Evolutionary conservation across 1,140 invertebrate species (phyloP), one percentile per base, ranked within the genome.

Genomic region (Cherax destructor): DNA sequence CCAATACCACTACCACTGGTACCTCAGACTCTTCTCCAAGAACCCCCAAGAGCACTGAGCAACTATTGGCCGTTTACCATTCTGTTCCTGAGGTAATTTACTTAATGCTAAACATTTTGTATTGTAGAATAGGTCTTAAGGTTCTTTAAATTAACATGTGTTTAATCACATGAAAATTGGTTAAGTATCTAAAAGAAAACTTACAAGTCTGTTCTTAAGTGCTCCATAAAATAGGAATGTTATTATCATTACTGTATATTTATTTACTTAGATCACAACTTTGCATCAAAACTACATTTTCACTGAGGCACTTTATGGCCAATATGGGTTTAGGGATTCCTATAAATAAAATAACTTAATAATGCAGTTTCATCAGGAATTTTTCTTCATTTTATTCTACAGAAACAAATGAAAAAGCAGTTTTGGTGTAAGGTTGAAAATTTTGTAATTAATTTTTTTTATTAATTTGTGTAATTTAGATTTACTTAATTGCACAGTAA

Each of bases 21-120:
- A 91, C 88, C 74, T 91, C 90, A n/a, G 90, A 91, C 77, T 91
- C 90, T 10, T 91, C 90, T 13, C 90, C 90, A n/a, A 21, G 90
- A 41, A 91, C 90, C n/a, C 90, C 90, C 16, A 91, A 91, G 56
- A 86, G 84, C 69, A 86, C 90, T 52, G 90, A 91, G 59, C 90
- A 91, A 50, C 90, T 91, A 21, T 74, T 91, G 90, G 90, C 90
- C 16, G 84, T 91, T 18, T 91, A 91, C 52, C 87, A 89, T 49
- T 86, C 90, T 74, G 90, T 86, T 50, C 90, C 90, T 50, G 90
- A 91, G 90, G 90, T 91, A 61, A 86, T 56, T 5, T 61, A 56
- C 61, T 5, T 21, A n/a, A 59, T 30, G 0, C 41, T 61, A 24
- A 65, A 65, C 61, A 10, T 65, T 65, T 13, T 3, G 16, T 65